Base-by-base conservation (phyloP, 1,140 invertebrate species). In the Cheumatopsyche charites region DNA sequence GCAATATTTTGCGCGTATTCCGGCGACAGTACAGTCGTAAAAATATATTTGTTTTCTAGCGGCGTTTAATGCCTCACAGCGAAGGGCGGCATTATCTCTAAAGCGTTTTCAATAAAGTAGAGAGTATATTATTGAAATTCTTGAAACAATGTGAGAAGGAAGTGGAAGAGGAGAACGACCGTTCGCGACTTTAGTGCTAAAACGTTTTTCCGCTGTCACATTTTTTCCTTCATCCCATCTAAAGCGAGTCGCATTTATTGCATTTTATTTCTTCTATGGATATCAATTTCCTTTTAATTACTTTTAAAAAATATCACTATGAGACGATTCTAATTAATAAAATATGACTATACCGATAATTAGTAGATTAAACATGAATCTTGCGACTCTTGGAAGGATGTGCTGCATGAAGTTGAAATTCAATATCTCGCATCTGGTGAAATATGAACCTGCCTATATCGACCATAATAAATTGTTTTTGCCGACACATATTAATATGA, bases 401-500 rank as follows among this genome's bases (percentile, higher is more conserved):
- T 12, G 1, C 3, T 55, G 19, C 7, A 21, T 55, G 49, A 55
- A 55, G 49, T 55, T n/a, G 62, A 65, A 65, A 65, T 65, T 65
- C 62, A 65, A 65, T 65, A 65, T 65, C 62, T 65, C 26, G 41
- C 62, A 41, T 41, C 15, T 9, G 13, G 26, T 65, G 62, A 65
- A 65, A 65, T 65, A 65, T 65, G 62, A 36, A 65, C 36, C 62
- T 36, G 62, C 62, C 62, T 29, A 65, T 65, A 65, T 65, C 21
- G 62, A 19, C 36, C 62, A 45, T 65, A 65, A 65, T 65, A 65
- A 65, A 65, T 65, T 36, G 62, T 65, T 65, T 65, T 65, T 65
- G 26, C 62, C 62, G 62, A 65, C 62, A 65, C 62, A 65, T 65
- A 65, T 65, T 65, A 65, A 65, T 65, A 45, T 65, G 62, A 65